phyloP scores from a whole-genome alignment of 2,888 invertebrate species.

The Limnephilus lunatus region DNA sequence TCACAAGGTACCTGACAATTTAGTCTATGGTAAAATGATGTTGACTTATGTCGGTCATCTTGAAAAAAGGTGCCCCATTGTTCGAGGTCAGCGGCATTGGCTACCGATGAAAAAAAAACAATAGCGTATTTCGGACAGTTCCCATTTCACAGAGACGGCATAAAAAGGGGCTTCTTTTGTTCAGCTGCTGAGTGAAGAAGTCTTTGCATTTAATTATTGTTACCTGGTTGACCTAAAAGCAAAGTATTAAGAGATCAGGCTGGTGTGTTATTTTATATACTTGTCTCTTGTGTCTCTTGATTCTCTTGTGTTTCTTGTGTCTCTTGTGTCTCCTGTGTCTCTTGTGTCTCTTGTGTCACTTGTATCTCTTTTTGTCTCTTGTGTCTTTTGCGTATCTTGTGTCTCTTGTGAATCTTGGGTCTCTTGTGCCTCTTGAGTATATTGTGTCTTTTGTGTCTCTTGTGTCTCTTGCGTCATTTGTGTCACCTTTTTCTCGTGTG shows the following conservation, averaged over 20 bases:
- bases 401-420: too few relatives aligned
- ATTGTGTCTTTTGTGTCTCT: too few relatives aligned
- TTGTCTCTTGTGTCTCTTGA: too few relatives aligned
- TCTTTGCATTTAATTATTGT: background rate
- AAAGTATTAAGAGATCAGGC: background rate
- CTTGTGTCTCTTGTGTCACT: too few relatives aligned
- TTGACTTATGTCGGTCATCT: conserved; percentile 7
- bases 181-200: background rate
- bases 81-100: background rate
- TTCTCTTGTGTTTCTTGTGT: too few relatives aligned
- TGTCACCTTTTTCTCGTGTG: too few relatives aligned
- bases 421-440: too few relatives aligned
- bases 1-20: background rate
- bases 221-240: background rate
- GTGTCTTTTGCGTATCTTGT: too few relatives aligned
- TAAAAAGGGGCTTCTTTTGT: background rate
- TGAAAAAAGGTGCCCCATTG: background rate
- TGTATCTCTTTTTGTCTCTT: too few relatives aligned
- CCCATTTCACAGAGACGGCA: background rate
- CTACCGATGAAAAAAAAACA: conserved; percentile 10
- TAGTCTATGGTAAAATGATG: background rate
- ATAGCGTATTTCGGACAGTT: background rate
- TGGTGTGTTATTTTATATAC: too few relatives aligned
- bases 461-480: too few relatives aligned
- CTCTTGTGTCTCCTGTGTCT: too few relatives aligned